Conservation (phyloP, 1,140 invertebrate species). For the Drosophila littoralis region DNA sequence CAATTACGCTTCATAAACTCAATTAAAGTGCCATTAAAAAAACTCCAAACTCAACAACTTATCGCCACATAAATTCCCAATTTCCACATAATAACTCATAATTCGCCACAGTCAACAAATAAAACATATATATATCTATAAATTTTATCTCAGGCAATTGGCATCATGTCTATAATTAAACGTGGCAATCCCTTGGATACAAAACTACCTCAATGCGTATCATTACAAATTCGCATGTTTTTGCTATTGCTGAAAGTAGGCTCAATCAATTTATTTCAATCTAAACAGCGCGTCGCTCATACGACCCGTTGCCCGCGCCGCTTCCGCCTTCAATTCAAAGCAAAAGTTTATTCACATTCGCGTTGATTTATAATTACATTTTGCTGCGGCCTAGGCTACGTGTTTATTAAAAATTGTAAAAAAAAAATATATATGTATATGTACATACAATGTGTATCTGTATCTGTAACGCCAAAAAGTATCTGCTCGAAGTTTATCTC, state of each 20-base stretch:
- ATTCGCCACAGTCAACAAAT: slow-evolving; percentile 6
- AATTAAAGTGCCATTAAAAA: slow-evolving; percentile 1
- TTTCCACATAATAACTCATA: slow-evolving; percentile 29
- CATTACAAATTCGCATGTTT: slow-evolving; percentile 47
- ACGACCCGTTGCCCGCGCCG: slow-evolving; percentile 52
- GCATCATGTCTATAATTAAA: slow-evolving; percentile 38
- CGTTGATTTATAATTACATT: slow-evolving; percentile 70
- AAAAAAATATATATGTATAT: background rate
- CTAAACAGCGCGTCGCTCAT: slow-evolving; percentile 70
- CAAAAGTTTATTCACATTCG: slow-evolving; percentile 77
- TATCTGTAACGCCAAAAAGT: slow-evolving; percentile 24
- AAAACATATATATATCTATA: background rate
- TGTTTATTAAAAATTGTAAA: slow-evolving; percentile 11
- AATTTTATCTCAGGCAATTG: background rate
- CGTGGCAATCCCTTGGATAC: slow-evolving; percentile 10
- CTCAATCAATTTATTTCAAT: slow-evolving; percentile 72
- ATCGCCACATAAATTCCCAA: slow-evolving; percentile 30
- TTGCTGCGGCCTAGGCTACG: slow-evolving; percentile 41
- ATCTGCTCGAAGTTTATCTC: slow-evolving; percentile 18
- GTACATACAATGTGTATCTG: slow-evolving; percentile 6
- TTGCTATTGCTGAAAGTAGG: slow-evolving; percentile 31
- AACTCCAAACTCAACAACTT: slow-evolving; percentile 11
- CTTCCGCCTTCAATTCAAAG: slow-evolving; percentile 42
- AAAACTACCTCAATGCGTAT: slow-evolving; percentile 10
- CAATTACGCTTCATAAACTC: slow-evolving; percentile 6